Evolutionary conservation across 2,797 vertebrate genomes (phyloP).

Genomic region (Acanthurus leucopareius): DNA sequence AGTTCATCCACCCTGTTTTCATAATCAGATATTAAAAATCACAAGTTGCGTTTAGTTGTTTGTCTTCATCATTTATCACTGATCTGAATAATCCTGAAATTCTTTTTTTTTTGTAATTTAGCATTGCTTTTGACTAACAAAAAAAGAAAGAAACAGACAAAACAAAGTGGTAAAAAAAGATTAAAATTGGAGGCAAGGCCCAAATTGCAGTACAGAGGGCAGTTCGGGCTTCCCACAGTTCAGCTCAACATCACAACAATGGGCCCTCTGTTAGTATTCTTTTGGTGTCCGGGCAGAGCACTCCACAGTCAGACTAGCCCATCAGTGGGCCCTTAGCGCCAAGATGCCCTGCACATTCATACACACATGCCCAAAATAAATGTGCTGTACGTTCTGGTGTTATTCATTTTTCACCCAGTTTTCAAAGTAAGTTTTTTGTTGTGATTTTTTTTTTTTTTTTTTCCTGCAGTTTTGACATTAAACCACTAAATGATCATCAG

Average conservation of each 20-base stretch:
- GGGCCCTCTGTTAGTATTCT: constrained; percentile 84
- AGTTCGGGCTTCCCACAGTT: constrained; percentile 75
- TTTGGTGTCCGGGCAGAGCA: constrained; percentile 78
- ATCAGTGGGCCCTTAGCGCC: constrained; percentile 54
- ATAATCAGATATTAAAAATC: background rate
- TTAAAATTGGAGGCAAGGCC: constrained; percentile 39
- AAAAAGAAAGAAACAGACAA: background rate
- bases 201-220: constrained; percentile 52
- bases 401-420: no score
- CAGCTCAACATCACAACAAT: constrained; percentile 82
- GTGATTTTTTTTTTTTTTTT: constrained; percentile 2
- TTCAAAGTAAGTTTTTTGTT: background rate
- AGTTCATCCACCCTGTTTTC: constrained; percentile 7
- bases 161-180: constrained; percentile 6
- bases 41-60: constrained; percentile 8
- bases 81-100: constrained; percentile 7
- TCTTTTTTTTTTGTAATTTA: constrained; percentile 1
- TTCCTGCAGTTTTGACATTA: constrained; percentile 19
- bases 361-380: constrained; percentile 19
- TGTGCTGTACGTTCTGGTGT: constrained; percentile 2
- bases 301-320: constrained; percentile 60
- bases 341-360: constrained; percentile 28
- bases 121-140: background rate
- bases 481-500: constrained; percentile 42
- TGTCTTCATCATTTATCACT: background rate